Conservation (phyloP, 2,113 vertebrate species). For the Sinosuthora webbiana region DNA sequence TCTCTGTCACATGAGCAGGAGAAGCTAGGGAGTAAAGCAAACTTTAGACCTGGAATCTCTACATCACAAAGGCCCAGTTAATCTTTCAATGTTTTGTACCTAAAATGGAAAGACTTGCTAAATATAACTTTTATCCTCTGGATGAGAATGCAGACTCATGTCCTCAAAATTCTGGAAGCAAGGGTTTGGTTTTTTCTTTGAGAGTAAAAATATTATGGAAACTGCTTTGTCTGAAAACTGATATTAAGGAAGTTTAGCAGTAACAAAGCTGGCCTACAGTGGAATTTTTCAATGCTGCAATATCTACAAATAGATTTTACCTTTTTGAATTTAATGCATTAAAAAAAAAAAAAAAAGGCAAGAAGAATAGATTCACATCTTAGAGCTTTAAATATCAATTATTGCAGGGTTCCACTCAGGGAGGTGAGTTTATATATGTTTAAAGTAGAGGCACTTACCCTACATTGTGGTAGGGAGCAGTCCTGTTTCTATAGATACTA, state of each 20-base stretch:
- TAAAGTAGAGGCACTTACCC: neutral
- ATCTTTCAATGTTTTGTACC: neutral
- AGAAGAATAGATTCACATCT: neutral
- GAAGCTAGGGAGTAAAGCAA: neutral
- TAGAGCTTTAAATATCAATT: neutral
- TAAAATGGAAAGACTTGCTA: neutral
- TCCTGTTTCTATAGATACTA: neutral
- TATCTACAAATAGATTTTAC: neutral
- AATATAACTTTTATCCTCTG: neutral
- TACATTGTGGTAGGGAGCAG: neutral
- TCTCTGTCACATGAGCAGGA: neutral
- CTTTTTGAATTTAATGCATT: rapidly evolving
- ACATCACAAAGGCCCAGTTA: neutral
- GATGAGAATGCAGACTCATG: neutral
- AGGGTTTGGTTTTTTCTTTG: neutral
- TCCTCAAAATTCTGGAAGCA: neutral
- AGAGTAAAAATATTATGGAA: neutral
- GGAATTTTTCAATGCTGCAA: neutral
- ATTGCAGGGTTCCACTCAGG: neutral
- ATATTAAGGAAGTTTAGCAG: neutral
- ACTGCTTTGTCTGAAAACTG: neutral
- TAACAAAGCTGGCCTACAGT: neutral
- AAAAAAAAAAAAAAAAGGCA: neutral
- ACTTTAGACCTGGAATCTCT: neutral
- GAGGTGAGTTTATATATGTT: neutral